Base-by-base conservation (phyloP, 2,888 invertebrate genomes). In the Oligia fasciuncula region DNA sequence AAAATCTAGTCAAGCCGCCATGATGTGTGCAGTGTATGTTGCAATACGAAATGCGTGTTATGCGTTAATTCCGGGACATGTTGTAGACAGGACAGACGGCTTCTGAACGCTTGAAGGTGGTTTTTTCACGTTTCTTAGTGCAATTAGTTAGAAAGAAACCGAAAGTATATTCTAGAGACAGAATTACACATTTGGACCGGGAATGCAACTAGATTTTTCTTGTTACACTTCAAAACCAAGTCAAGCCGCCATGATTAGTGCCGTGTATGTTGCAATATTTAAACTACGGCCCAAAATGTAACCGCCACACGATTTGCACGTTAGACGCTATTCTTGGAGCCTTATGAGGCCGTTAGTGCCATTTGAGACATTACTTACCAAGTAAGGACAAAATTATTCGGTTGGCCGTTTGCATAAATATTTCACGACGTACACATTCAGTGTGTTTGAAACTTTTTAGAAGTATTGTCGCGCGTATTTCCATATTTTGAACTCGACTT, bases 361-460 rank as follows among this genome's bases (percentile, higher is more conserved):
- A 46, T 78, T 80, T 78, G 72, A 79, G 68, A 81, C 79, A 87
- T 85, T 75, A 80, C 72, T 87, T 80, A 80, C 82, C 78, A 77
- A 77, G 72, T 82, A 78, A 76, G 65, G 77, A 66, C 69, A 62
- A 66, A 77, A 87, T 79, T 78, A 79, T 85, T 79, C 75, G 54
- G 70, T 76, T 68, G 63, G 43, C 46, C 51, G 73, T 81, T 85
- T 77, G 76, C 79, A 81, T 78, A 80, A 79, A 81, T 87, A 81
- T 76, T 76, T 68, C 75, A 86, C 86, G 73, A 73, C 29, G 63
- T 51, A 72, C 63, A 69, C 63, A 72, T 75, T 80, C 57, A 65
- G 72, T 75, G 46, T 29, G 57, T 72, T 73, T 40, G 35, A 69
- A 72, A 68, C 57, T 71, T 70, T 85, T 81, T 54, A 51, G 65